Base-by-base conservation (phyloP, 1,140 invertebrate genomes). In the Andricus grossulariae region DNA sequence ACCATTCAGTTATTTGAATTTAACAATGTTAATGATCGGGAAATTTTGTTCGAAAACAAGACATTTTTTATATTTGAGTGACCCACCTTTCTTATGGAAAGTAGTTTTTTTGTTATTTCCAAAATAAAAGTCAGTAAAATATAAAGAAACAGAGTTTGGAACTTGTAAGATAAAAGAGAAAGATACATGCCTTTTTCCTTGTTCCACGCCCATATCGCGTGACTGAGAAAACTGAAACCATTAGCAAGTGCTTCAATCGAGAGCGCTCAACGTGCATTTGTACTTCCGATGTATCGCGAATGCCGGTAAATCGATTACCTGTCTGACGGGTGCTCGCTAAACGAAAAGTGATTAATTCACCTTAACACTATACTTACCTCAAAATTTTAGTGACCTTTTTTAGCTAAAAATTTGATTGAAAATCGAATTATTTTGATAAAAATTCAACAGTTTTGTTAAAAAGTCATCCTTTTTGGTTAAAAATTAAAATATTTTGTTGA, bases 161-260 rank as follows among this genome's bases (percentile, higher is more conserved):
- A 45, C 13, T 39, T 10, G 60, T 16, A 39, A 32, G 15, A 39
- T 66, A 25, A 66, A 39, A 39, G 25, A 32, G 25, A 5, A 15
- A 7, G 39, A 45, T 45, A 45, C 39, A 45, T 45, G 39, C 10
- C 39, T 45, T n/a, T 54, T 18, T 54, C 8, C 18, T 8, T 54
- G n/a, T 18, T n/a, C 3, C 8, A 54, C 52, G 7, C 52, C 60
- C 77, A 77, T 74, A 77, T 82, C 81, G 76, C 73, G 75, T 79
- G 79, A 75, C 77, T 80, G 12, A 50, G 21, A 21, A 32, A 21
- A 57, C 55, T 57, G 55, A 45, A 57, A 74, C 45, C 73, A 74
- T 74, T 57, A 57, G 32, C 73, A 57, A 39, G 25, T 50, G 21
- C 73, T 57, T 39, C 54, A 57, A 74, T 74, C 73, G 45, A 74